Conservation (phyloP, 2,113 vertebrate species). For the Hippocampus zosterae region DNA sequence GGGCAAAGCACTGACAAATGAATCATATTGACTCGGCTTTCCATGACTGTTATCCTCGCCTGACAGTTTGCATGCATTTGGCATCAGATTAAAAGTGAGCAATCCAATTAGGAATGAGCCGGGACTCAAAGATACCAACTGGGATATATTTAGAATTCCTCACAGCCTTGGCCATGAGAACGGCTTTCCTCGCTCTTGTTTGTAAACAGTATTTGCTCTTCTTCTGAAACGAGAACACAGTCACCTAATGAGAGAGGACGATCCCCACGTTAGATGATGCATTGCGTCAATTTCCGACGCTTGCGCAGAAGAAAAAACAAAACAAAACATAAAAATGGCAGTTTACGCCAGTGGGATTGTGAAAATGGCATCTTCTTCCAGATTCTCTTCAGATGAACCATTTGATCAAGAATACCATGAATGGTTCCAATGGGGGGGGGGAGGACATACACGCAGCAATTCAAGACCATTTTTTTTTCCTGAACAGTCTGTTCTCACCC, state of each 20-base stretch:
- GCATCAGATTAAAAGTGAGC: constrained; percentile 23
- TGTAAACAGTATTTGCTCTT: constrained; percentile 17
- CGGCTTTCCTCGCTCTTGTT: background rate
- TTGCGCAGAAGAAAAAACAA: constrained; percentile 7
- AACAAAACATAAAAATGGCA: constrained; percentile 46
- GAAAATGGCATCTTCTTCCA: constrained; percentile 42
- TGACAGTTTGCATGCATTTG: constrained; percentile 8
- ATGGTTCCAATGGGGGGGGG: background rate
- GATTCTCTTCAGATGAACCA: constrained; percentile 28
- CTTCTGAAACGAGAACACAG: constrained; percentile 8
- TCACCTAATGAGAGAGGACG: constrained; percentile 20
- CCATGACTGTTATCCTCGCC: constrained; percentile 7
- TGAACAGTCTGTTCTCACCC: too few species aligned
- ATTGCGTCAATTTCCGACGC: constrained; percentile 49
- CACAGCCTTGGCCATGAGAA: background rate
- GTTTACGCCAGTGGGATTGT: constrained; percentile 14
- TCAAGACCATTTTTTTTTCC: too few species aligned
- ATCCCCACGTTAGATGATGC: constrained; percentile 49
- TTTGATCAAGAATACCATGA: constrained; percentile 1
- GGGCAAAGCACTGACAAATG: background rate
- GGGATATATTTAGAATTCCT: background rate
- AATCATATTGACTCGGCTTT: constrained; percentile 1
- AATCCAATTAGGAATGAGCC: constrained; percentile 24
- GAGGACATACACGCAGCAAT: background rate
- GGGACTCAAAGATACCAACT: constrained; percentile 3